Conservation (phyloP, 1,140 invertebrate species). For the Magallana gigas region DNA sequence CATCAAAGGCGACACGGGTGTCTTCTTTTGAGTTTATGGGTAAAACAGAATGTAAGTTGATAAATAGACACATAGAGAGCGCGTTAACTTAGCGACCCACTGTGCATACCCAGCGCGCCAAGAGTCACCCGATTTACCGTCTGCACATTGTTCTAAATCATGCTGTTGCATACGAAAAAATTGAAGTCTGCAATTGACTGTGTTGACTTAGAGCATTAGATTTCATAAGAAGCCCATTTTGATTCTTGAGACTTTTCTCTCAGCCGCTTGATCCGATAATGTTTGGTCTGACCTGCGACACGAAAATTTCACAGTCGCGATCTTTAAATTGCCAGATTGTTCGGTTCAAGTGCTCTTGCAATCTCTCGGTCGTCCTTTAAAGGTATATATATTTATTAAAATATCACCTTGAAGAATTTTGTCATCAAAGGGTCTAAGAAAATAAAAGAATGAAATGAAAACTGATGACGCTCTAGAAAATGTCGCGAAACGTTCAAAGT, state of each 20-base stretch:
- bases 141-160: conserved; percentile 36
- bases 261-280: not conserved
- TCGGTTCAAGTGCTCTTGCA: conserved; percentile 5
- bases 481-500: too few relatives aligned
- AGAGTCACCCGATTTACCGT: not conserved
- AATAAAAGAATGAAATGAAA: too few relatives aligned
- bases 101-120: conserved; percentile 20
- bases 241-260: conserved; percentile 14
- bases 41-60: not conserved
- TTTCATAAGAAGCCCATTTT: conserved; percentile 7
- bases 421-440: not conserved
- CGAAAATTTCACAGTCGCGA: not conserved
- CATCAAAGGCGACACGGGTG: not conserved
- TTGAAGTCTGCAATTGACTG: not conserved
- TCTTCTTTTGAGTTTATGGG: conserved; percentile 8
- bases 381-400: not conserved
- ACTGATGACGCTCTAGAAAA: too few relatives aligned
- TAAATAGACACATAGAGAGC: conserved; percentile 1
- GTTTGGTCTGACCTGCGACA: conserved; percentile 24
- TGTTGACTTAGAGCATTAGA: conserved; percentile 30
- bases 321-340: not conserved
- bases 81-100: conserved; percentile 22
- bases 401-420: not conserved
- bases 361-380: not conserved
- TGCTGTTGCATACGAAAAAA: conserved; percentile 20